Conservation (phyloP, 1,140 invertebrate species). For the Spodoptera frugiperda region DNA sequence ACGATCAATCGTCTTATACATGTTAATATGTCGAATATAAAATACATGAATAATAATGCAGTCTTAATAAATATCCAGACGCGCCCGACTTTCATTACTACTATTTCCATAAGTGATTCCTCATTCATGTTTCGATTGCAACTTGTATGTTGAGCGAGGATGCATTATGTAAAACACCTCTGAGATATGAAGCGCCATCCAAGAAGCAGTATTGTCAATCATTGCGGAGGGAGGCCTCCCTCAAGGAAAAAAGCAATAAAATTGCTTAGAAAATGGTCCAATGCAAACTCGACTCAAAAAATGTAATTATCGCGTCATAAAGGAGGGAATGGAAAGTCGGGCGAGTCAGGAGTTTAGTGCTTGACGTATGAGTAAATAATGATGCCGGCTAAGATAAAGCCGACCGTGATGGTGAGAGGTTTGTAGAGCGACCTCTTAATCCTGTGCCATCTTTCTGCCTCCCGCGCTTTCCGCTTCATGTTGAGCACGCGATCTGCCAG, state of each 20-base stretch:
- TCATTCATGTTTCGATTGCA: too few species aligned
- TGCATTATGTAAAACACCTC: not conserved
- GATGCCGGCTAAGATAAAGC: constrained; percentile 79
- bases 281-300: constrained; percentile 9
- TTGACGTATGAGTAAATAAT: constrained; percentile 77
- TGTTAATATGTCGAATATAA: not conserved
- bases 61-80: constrained; percentile 12
- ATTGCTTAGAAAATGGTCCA: not conserved
- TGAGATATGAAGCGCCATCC: not conserved
- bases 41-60: constrained; percentile 5
- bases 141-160: not conserved
- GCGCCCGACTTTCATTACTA: not conserved
- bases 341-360: not conserved
- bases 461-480: constrained; percentile 84
- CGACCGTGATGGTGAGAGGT: constrained; percentile 84
- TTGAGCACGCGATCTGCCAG: constrained; percentile 80
- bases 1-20: not conserved
- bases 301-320: not conserved
- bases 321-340: not conserved
- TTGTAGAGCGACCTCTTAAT: constrained; percentile 87
- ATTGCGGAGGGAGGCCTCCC: constrained; percentile 22
- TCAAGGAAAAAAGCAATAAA: not conserved
- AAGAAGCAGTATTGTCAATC: not conserved
- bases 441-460: constrained; percentile 83
- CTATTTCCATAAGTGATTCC: too few species aligned